A percentile compares a stretch with the other conserved stretches of the same genome.
Conservation (phyloP, 2,113 vertebrate genomes). For the Puffinus mauretanicus region DNA sequence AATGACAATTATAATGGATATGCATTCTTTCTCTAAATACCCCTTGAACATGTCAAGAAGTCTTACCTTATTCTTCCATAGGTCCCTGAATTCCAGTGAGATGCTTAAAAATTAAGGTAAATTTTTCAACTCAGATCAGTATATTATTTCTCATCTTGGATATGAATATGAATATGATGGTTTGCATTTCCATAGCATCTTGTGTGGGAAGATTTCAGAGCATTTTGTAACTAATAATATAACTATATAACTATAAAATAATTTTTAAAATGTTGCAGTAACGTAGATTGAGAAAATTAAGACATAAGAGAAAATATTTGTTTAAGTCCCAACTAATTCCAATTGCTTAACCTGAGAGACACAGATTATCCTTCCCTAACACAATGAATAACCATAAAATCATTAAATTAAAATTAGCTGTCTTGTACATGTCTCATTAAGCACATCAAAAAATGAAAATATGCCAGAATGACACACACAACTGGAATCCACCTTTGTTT, state of each 20-base stretch:
- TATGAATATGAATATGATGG: not conserved
- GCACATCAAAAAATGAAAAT: not conserved
- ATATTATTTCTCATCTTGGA: not conserved
- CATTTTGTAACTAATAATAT: not conserved
- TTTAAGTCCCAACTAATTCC: not conserved
- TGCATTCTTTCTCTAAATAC: not conserved
- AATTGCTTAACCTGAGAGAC: not conserved
- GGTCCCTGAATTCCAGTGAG: conserved; percentile 1
- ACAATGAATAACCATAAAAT: not conserved
- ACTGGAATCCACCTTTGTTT: not conserved
- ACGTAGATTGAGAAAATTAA: not conserved
- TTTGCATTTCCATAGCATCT: not conserved
- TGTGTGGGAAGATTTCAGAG: not conserved
- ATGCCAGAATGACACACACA: not conserved
- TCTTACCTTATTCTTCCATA: not conserved
- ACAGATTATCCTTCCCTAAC: not conserved
- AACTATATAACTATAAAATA: not conserved
- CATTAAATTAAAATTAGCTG: not conserved
- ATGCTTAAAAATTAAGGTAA: conserved; percentile 1
- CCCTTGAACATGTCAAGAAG: not conserved
- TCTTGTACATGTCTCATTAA: not conserved
- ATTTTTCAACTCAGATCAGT: not conserved
- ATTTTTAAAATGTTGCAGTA: not conserved
- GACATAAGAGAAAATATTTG: not conserved
- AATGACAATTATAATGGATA: not conserved